Conservation (phyloP, 2,888 invertebrate genomes). For the Cephus spinipes region DNA sequence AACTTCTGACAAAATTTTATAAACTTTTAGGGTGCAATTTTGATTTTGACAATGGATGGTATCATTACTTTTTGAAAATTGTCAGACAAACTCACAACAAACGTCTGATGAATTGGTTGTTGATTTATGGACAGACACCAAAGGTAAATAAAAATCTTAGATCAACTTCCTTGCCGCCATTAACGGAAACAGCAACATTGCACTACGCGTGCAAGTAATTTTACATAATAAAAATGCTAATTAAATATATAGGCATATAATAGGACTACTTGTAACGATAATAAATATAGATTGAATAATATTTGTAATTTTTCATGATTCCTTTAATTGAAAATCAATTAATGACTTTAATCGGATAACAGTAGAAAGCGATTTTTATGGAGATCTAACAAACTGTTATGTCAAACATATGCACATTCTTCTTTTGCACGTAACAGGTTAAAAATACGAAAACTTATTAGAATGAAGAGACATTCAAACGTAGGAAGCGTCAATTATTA, state of each 20-base stretch:
- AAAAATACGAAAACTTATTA: not conserved
- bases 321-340: not conserved
- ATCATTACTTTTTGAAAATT: constrained; percentile 32
- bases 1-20: not conserved
- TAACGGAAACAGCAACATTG: not conserved
- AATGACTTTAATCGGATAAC: not conserved
- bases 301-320: not conserved
- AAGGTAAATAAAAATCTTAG: not conserved
- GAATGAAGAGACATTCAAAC: constrained; percentile 2
- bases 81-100: constrained; percentile 29
- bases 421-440: not conserved
- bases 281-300: not conserved
- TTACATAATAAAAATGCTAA: not conserved
- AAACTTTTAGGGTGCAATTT: constrained; percentile 31
- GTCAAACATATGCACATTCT: not conserved
- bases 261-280: not conserved
- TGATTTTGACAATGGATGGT: constrained; percentile 31
- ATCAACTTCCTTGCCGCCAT: not conserved
- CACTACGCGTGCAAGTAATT: not conserved
- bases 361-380: not conserved
- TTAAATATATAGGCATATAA: not conserved
- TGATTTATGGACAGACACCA: constrained; percentile 19
- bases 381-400: not conserved
- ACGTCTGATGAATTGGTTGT: constrained; percentile 34
- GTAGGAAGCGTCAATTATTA: not conserved